Evolutionary conservation across 2,113 vertebrate species (phyloP).

Genomic region (Crotalus viridis): DNA sequence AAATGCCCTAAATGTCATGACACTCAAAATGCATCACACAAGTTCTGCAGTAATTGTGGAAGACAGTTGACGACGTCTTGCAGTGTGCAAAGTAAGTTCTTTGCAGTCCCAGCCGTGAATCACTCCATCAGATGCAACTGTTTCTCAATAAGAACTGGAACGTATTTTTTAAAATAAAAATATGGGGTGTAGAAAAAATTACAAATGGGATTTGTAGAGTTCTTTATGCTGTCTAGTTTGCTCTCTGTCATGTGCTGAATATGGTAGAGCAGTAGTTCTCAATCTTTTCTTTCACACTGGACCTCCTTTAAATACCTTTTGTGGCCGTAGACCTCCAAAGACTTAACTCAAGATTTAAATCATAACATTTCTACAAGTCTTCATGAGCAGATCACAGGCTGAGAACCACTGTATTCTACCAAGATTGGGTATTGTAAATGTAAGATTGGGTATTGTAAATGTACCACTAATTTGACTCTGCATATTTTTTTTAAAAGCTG

Average conservation of each 20-base stretch:
- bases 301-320: not conserved
- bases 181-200: not conserved
- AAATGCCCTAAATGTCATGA: conserved; percentile 51
- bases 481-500: not conserved
- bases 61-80: accelerated
- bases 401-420: not conserved
- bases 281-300: not conserved
- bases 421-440: too few species aligned
- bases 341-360: not conserved
- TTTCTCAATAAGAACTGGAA: not conserved
- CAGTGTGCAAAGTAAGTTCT: conserved; percentile 38
- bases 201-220: not conserved
- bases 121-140: not conserved
- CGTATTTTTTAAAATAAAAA: not conserved
- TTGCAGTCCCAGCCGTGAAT: not conserved
- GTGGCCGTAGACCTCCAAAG: not conserved
- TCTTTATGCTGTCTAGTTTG: not conserved
- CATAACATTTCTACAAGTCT: not conserved
- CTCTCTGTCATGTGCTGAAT: not conserved
- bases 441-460: not conserved
- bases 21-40: conserved; percentile 47
- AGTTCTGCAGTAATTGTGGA: conserved; percentile 74
- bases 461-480: not conserved
- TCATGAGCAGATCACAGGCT: not conserved
- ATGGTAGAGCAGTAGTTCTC: not conserved